These are phyloP conservation scores for Leistus spinibarbis DNA, from an alignment of 2,888 invertebrate species.

Conservation along the genomic window DNA sequence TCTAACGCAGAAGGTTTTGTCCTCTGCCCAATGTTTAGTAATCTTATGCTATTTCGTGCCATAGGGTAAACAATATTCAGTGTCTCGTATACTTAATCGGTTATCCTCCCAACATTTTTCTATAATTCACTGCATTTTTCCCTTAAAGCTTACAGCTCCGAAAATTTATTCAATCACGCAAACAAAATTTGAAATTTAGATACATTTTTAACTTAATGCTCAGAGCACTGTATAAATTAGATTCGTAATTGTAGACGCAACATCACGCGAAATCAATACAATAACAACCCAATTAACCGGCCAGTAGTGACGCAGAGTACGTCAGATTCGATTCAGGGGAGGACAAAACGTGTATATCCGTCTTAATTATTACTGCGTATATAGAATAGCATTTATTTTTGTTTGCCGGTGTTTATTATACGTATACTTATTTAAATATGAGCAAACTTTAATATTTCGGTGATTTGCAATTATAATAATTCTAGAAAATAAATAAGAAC, in stretches of 20 bases:
- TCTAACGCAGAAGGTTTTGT: neutral
- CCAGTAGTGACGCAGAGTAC: neutral
- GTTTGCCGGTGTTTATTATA: neutral
- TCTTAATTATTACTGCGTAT: too few species aligned
- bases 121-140: neutral
- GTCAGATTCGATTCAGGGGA: too few species aligned
- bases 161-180: neutral
- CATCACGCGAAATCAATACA: neutral
- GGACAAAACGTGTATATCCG: too few species aligned
- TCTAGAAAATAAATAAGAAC: neutral
- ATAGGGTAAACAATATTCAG: slow-evolving; percentile 8
- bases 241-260: neutral
- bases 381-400: neutral
- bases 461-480: neutral
- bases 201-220: neutral
- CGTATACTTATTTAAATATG: neutral
- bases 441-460: neutral
- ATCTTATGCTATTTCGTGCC: slow-evolving; percentile 28
- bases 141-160: neutral
- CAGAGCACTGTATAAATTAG: neutral
- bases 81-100: slow-evolving; percentile 29
- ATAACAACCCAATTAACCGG: neutral
- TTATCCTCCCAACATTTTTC: neutral
- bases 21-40: slow-evolving; percentile 9
- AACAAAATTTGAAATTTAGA: neutral